These are phyloP conservation scores for Halyomorpha halys DNA, from an alignment of 1,140 invertebrate species.

Conservation along the genomic window DNA sequence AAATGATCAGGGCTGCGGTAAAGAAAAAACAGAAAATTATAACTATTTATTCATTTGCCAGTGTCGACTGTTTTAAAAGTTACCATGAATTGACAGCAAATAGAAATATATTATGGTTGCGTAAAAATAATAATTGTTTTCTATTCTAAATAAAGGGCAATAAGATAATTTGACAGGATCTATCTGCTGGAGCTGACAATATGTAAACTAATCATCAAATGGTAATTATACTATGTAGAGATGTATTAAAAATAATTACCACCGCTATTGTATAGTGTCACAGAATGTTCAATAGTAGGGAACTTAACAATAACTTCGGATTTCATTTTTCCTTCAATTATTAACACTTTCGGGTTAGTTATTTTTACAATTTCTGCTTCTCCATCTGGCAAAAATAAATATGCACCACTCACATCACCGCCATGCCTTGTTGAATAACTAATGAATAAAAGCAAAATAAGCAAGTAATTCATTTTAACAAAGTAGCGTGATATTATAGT, in stretches of 20 bases:
- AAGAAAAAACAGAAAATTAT: too few relatives aligned
- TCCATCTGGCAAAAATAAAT: slow-evolving; percentile 87
- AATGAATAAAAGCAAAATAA: background rate
- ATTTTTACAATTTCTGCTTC: slow-evolving; percentile 38
- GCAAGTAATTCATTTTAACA: too few relatives aligned
- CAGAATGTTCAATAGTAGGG: slow-evolving; percentile 56
- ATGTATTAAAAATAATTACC: slow-evolving; percentile 34
- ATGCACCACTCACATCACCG: slow-evolving; percentile 80
- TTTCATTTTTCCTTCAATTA: slow-evolving; percentile 55
- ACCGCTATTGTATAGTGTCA: slow-evolving; percentile 54
- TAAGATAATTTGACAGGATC: background rate
- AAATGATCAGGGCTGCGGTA: too few relatives aligned
- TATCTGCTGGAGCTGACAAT: too few relatives aligned
- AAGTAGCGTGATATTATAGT: too few relatives aligned
- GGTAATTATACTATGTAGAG: too few relatives aligned
- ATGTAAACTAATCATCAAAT: too few relatives aligned
- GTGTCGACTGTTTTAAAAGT: too few relatives aligned
- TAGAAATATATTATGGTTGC: too few relatives aligned
- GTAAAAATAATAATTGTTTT: background rate
- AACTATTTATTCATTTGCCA: too few relatives aligned
- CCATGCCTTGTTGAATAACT: slow-evolving; percentile 50
- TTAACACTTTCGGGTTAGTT: slow-evolving; percentile 43
- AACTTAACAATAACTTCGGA: slow-evolving; percentile 60
- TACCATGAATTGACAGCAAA: too few relatives aligned
- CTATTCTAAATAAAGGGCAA: background rate